A percentile compares a stretch with the other conserved stretches of the same genome.
These are phyloP conservation scores for Trypoxylus dichotomus DNA, from an alignment of 1,140 invertebrate genomes.

Conservation along the genomic window DNA sequence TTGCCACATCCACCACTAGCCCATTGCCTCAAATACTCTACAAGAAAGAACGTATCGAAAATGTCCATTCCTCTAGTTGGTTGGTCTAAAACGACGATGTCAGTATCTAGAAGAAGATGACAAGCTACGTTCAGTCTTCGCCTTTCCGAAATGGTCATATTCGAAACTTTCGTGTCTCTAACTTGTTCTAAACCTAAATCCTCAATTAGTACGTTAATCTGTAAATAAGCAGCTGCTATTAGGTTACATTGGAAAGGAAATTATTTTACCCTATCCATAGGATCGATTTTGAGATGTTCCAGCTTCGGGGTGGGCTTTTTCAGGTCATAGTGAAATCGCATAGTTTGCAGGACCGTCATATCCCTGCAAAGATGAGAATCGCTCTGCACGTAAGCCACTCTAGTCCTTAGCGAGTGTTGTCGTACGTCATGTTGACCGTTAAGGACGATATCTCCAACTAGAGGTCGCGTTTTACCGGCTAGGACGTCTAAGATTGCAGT, in stretches of 20 bases:
- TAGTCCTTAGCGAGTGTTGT: slow-evolving; percentile 66
- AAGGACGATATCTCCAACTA: slow-evolving; percentile 78
- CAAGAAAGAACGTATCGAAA: slow-evolving; percentile 92
- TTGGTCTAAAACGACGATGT: slow-evolving; percentile 84
- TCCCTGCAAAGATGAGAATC: slow-evolving; percentile 63
- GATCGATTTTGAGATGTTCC: slow-evolving; percentile 61
- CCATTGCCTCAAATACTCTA: slow-evolving; percentile 94
- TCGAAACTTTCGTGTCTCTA: slow-evolving; percentile 73
- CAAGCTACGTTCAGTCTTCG: slow-evolving; percentile 84
- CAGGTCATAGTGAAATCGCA: slow-evolving; percentile 78
- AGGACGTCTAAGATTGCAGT: slow-evolving; percentile 80
- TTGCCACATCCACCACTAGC: slow-evolving; percentile 68
- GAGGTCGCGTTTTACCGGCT: slow-evolving; percentile 68
- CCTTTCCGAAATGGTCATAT: slow-evolving; percentile 83
- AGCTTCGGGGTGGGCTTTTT: slow-evolving; percentile 62
- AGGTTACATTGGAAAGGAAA: not conserved
- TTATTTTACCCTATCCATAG: slow-evolving; percentile 61
- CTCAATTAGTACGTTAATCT: slow-evolving; percentile 85
- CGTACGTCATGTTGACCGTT: slow-evolving; percentile 79
- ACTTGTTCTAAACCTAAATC: slow-evolving; percentile 88
- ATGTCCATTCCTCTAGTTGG: slow-evolving; percentile 93
- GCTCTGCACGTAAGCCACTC: slow-evolving; percentile 66
- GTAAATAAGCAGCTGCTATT: slow-evolving; percentile 41
- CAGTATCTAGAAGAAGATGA: slow-evolving; percentile 80
- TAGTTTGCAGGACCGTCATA: slow-evolving; percentile 80